These are phyloP conservation scores for Chionomys nivalis DNA, from an alignment of 2,113 vertebrate genomes.

Conservation along the genomic window DNA sequence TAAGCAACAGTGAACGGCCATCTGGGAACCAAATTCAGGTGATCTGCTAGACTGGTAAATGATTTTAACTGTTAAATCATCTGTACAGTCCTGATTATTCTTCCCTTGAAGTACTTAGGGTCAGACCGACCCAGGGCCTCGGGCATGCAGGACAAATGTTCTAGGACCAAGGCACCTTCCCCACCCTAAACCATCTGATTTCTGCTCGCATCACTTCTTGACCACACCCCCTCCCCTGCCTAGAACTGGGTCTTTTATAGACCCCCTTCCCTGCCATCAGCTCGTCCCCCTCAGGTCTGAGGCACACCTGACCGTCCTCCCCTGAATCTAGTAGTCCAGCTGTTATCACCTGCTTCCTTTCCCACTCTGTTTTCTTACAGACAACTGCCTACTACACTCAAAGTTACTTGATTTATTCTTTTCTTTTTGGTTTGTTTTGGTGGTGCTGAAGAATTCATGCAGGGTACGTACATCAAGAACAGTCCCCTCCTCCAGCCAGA, in stretches of 20 bases:
- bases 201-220: neutral
- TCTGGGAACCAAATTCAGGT: neutral
- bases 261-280: neutral
- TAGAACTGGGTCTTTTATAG: neutral
- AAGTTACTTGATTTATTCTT: neutral
- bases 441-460: neutral
- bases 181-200: neutral
- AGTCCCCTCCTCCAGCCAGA: neutral
- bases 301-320: neutral
- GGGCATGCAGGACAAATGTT: neutral
- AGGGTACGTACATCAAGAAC: neutral
- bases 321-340: neutral
- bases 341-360: neutral
- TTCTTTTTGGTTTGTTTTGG: neutral
- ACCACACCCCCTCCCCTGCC: neutral
- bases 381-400: neutral
- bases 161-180: neutral
- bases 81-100: neutral
- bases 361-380: neutral
- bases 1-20: neutral
- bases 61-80: neutral
- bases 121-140: neutral
- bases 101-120: neutral
- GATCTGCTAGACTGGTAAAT: too few species aligned
- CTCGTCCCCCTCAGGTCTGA: neutral